Percentiles rank a stretch among this genome's conserved stretches.
Evolutionary conservation across 2,888 invertebrate species (phyloP).

Genomic region (Papilio gigon): DNA sequence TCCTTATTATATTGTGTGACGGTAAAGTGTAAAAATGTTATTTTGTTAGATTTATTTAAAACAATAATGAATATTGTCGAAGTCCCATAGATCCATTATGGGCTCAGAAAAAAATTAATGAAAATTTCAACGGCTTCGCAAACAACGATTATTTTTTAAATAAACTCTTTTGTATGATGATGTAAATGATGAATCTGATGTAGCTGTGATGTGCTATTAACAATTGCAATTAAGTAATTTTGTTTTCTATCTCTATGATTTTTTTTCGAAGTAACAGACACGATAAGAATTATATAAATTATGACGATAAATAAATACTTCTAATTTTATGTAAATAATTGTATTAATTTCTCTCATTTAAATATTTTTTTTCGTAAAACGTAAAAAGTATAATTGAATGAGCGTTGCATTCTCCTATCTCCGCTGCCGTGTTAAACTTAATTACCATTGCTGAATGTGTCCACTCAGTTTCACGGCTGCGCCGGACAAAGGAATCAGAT

Average conservation of each 20-base stretch:
- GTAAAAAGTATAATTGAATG: conserved; percentile 20
- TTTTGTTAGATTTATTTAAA: too few relatives aligned
- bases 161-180: too few relatives aligned
- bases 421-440: conserved; percentile 28
- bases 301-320: too few relatives aligned
- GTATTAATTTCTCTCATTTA: background rate
- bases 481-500: conserved; percentile 27
- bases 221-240: conserved; percentile 27
- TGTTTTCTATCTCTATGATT: too few relatives aligned
- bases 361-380: conserved; percentile 12
- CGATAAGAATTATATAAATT: background rate
- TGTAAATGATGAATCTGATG: too few relatives aligned
- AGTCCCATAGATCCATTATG: too few relatives aligned
- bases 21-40: conserved; percentile 5
- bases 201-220: too few relatives aligned
- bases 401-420: conserved; percentile 17
- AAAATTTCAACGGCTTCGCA: background rate
- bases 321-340: too few relatives aligned
- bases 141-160: too few relatives aligned
- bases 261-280: background rate
- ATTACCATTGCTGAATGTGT: conserved; percentile 33
- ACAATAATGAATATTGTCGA: too few relatives aligned
- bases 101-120: too few relatives aligned
- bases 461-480: conserved; percentile 19
- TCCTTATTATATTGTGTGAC: background rate